phyloP scores from a whole-genome alignment of 2,888 invertebrate genomes.

The Gymnocheta viridis region DNA sequence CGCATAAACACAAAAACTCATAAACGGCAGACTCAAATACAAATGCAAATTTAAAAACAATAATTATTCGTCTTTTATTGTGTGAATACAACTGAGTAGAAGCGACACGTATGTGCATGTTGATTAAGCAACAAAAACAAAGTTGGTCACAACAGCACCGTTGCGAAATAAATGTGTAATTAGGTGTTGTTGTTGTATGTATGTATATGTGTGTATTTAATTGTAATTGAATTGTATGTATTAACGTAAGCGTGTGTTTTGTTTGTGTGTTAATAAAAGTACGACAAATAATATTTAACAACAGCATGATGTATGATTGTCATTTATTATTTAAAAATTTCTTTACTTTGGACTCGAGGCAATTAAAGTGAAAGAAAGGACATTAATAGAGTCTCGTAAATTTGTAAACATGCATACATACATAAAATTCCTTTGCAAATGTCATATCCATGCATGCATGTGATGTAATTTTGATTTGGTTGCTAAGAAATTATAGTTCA shows the following conservation, averaged over 20 bases:
- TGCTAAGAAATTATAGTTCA: too few species aligned
- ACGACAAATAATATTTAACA: not conserved
- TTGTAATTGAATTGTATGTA: not conserved
- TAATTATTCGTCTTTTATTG: not conserved
- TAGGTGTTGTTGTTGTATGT: not conserved
- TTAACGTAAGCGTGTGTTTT: not conserved
- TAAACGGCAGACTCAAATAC: not conserved
- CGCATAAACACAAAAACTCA: not conserved
- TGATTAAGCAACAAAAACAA: constrained; percentile 7
- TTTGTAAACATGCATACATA: too few species aligned
- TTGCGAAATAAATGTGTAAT: not conserved
- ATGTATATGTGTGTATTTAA: not conserved
- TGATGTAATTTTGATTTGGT: too few species aligned
- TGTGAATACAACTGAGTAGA: not conserved
- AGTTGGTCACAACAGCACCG: not conserved
- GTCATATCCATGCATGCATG: not conserved
- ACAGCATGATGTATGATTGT: constrained; percentile 27
- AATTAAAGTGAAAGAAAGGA: not conserved
- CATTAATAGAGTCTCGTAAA: not conserved
- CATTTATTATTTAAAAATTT: not conserved
- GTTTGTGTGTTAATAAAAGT: not conserved
- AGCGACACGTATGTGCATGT: not conserved
- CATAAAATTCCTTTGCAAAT: too few species aligned
- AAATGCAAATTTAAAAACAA: not conserved
- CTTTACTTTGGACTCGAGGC: not conserved